These are phyloP conservation scores for Lucilia cuprina DNA, from an alignment of 1,140 invertebrate species.

Conservation along the genomic window DNA sequence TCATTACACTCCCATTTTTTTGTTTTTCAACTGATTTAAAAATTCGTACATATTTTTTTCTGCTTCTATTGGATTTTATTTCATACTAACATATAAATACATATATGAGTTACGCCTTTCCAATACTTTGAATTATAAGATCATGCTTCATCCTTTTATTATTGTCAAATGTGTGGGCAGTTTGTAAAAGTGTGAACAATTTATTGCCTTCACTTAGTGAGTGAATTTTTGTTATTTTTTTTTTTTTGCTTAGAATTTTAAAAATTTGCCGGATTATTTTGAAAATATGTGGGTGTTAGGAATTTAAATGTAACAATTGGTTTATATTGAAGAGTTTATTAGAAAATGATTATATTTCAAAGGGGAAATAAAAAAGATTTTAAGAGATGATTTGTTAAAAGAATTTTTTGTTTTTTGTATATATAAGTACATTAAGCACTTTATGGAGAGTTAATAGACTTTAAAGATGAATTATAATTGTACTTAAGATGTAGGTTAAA, in stretches of 20 bases:
- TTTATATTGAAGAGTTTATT: background rate
- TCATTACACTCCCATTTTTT: background rate
- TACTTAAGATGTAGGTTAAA: no score
- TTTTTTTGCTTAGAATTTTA: background rate
- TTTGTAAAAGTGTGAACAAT: background rate
- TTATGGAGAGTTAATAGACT: no score
- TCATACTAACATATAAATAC: background rate
- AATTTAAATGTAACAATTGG: background rate
- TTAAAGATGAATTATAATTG: no score
- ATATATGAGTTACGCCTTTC: background rate
- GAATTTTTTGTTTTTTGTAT: background rate
- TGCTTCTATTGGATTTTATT: no score
- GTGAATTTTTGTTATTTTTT: background rate
- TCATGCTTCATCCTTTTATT: background rate
- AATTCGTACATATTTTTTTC: background rate
- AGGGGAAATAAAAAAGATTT: background rate
- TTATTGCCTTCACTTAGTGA: background rate
- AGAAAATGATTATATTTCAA: background rate
- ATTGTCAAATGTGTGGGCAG: background rate
- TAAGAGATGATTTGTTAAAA: background rate
- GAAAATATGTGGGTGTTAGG: background rate
- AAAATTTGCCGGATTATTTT: background rate
- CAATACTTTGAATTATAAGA: conserved; percentile 1
- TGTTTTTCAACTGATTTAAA: background rate
- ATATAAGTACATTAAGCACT: no score